Percentiles rank a stretch among this genome's conserved stretches.
These are phyloP conservation scores for Megatriorchis doriae DNA, from an alignment of 2,113 vertebrate genomes.

Conservation along the genomic window DNA sequence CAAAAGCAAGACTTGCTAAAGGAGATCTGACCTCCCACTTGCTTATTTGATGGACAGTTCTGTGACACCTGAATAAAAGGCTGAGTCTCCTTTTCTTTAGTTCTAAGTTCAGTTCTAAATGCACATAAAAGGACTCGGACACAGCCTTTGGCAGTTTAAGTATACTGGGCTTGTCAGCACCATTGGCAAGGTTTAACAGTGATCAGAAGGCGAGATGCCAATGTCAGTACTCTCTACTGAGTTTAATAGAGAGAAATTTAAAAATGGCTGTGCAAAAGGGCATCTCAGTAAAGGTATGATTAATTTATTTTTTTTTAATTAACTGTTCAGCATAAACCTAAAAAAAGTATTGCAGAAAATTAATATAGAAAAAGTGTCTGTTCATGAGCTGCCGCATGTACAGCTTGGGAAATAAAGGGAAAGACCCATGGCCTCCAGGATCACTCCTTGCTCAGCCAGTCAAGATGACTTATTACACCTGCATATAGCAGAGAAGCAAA, in stretches of 20 bases:
- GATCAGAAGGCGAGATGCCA: not conserved
- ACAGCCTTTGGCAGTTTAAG: not conserved
- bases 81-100: not conserved
- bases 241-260: not conserved
- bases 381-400: not conserved
- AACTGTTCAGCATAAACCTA: not conserved
- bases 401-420: not conserved
- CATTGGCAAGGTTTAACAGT: not conserved
- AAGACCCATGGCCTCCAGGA: not conserved
- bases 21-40: not conserved
- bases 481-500: constrained; percentile 27
- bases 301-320: not conserved
- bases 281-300: not conserved
- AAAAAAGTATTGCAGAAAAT: not conserved
- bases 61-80: not conserved
- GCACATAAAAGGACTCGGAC: not conserved
- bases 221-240: not conserved
- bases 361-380: not conserved
- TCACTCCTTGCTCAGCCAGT: constrained; percentile 17
- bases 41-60: not conserved
- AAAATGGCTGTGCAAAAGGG: not conserved
- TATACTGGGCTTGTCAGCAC: not conserved
- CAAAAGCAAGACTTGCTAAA: not conserved
- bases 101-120: not conserved
- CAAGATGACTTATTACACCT: constrained; percentile 66